Base-by-base conservation (phyloP, 2,113 vertebrate genomes). In the Gymnarchus niloticus region DNA sequence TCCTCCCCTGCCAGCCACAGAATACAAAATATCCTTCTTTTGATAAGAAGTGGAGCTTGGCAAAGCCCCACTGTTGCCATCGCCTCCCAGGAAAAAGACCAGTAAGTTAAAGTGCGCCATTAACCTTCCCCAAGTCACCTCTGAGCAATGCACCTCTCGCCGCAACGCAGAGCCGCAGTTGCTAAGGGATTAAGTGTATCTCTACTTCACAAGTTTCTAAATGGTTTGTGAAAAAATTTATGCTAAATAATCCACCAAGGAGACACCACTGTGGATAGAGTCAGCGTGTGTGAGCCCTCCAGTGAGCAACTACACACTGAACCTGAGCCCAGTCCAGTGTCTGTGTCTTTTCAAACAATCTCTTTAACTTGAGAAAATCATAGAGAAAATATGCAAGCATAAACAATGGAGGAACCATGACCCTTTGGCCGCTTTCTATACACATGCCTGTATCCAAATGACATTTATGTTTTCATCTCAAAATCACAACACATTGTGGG, bases 161-260 rank as follows among this genome's bases (percentile, higher is more conserved):
- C 86, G 69, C 87, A 83, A 88, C 76, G 88, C 87, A 87, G n/a
- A 85, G 37, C 85, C 54, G 83, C n/a, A n/a, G n/a, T n/a, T 89
- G 77, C 87, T 90, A 91, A 93, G 86, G 84, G 85, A 90, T 92
- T 93, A 91, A 92, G 88, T 91, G 92, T 94, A 94, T 93, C 94
- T 95, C 94, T 94, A 91, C 92, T 91, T 89, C 92, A 87, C 88
- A 90, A 91, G 93, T 93, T 93, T 92, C 89, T 85, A 82, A 56
- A 85, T 61, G 57, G 90, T 92, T 92, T 92, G 92, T 93, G 90
- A 94, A 93, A 92, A 92, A 91, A 91, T 91, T 94, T 90, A 92
- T 93, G 65, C 6, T 92, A 93, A 94, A 94, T 93, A 94, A 94
- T 93, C 93, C 88, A 88, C 83, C 61, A 46, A 84, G 78, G 88